Evolutionary conservation across 2,888 invertebrate genomes (phyloP), one percentile per base, ranked within the genome.

Genomic region (Rhamphomyia laevipes): DNA sequence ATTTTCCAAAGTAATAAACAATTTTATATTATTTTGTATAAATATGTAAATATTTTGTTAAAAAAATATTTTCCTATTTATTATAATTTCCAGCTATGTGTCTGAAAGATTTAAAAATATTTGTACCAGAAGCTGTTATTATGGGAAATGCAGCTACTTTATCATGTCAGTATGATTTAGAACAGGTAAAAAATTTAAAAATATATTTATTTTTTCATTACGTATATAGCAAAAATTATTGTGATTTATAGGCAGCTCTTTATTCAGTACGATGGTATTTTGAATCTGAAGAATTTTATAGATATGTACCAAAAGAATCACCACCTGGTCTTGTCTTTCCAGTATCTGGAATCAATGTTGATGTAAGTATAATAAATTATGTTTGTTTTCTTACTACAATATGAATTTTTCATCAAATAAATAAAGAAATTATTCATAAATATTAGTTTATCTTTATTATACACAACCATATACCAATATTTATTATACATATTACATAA

Each of bases 181-280:
- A 69, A 54, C 65, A 70, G 65, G 71, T 71, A 66, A 61, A 47
- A 43, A 17, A 16, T n/a, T n/a, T 13, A 33, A 33, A 9, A 9
- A 30, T 6, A 30, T 30, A 30, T 30, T 30, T 4, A 33, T 13
- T 33, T 13, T 33, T 33, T 5, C 11, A 33, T 9, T n/a, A n/a
- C 3, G 11, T 13, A 33, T 13, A 33, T 13, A 13, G 33, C 4
- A 13, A 33, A 33, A 6, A 33, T 33, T n/a, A 35, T 35, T 13
- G 13, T 35, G 35, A 15, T 27, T 27, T 7, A 27, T 27, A 70
- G 70, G 70, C 70, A 45, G 65, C 67, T 35, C 68, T 81, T 42
- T 80, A 81, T 62, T 74, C 77, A 18, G 76, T 81, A 55, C 78
- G 78, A 64, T 81, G 80, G 80, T 80, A 78, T 66, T 74, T 77